Conservation (phyloP, 2,113 vertebrate species). For the Sminthopsis crassicaudata region DNA sequence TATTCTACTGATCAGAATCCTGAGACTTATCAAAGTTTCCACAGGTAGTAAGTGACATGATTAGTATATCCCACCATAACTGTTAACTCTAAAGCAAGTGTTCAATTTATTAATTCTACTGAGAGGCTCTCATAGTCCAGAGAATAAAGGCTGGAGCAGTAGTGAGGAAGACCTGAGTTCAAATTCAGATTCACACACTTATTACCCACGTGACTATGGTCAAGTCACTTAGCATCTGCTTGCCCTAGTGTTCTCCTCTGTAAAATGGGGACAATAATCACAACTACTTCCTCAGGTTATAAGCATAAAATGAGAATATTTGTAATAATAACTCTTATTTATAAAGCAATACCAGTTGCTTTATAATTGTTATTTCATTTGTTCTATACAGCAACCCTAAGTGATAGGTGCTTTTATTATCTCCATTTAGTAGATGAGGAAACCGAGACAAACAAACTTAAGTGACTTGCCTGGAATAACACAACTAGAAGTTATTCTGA, state of each 20-base stretch:
- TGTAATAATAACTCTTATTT: conserved; percentile 1
- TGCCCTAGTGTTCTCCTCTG: background rate
- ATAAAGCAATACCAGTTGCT: too few relatives aligned
- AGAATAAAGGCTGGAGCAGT: background rate
- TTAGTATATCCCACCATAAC: background rate
- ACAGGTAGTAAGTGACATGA: background rate
- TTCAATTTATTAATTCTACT: background rate
- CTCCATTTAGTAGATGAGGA: background rate
- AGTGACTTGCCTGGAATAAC: background rate
- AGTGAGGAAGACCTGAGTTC: background rate
- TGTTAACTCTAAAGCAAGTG: background rate
- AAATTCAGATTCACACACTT: background rate
- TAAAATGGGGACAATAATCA: background rate
- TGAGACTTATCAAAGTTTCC: background rate
- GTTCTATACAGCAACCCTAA: conserved; percentile 22
- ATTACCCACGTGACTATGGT: background rate
- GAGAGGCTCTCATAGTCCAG: background rate
- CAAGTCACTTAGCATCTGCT: background rate
- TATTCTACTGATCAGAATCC: background rate
- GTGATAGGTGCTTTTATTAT: background rate
- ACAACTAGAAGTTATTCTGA: background rate
- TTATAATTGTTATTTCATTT: background rate
- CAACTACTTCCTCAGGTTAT: background rate
- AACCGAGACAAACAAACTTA: background rate
- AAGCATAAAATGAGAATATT: background rate